Percentiles rank a stretch among this genome's conserved stretches.
Conservation (phyloP, 2,888 invertebrate genomes). For the Labia minor region DNA sequence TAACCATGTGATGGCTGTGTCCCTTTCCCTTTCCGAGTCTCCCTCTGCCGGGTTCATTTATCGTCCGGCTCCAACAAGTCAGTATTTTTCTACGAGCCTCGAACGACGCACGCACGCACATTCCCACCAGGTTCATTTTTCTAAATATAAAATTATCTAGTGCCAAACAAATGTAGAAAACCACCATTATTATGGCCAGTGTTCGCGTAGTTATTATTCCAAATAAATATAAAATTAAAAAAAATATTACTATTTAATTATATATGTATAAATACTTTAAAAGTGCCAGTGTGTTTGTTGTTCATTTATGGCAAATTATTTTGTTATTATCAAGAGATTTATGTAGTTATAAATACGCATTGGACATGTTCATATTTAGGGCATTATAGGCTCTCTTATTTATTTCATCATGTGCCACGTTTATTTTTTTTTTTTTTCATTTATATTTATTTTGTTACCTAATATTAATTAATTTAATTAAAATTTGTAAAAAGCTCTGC, state of each 20-base stretch:
- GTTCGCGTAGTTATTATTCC: conserved; percentile 7
- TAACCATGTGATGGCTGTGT: conserved; percentile 7
- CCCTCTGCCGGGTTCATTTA: not conserved
- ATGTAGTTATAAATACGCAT: conserved; percentile 9
- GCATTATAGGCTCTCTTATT: not conserved
- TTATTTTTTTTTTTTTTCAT: not conserved
- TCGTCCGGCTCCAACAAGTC: not conserved
- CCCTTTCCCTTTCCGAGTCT: not conserved
- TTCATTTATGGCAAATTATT: not conserved
- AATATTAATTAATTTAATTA: not conserved
- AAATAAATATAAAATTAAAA: not conserved
- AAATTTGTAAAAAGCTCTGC: not conserved
- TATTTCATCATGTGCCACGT: not conserved
- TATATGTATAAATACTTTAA: not conserved
- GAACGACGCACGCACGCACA: conserved; percentile 13
- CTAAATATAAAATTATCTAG: not conserved
- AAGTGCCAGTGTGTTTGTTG: conserved; percentile 13
- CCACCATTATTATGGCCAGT: not conserved
- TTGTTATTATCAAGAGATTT: conserved; percentile 7
- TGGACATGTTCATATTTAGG: not conserved
- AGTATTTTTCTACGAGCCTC: conserved; percentile 4
- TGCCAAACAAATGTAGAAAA: conserved; percentile 5
- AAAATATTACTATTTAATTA: not conserved
- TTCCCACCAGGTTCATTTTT: not conserved
- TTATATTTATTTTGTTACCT: conserved; percentile 13